These are phyloP conservation scores for Isichthys henryi DNA, from an alignment of 2,113 vertebrate genomes.

Conservation along the genomic window DNA sequence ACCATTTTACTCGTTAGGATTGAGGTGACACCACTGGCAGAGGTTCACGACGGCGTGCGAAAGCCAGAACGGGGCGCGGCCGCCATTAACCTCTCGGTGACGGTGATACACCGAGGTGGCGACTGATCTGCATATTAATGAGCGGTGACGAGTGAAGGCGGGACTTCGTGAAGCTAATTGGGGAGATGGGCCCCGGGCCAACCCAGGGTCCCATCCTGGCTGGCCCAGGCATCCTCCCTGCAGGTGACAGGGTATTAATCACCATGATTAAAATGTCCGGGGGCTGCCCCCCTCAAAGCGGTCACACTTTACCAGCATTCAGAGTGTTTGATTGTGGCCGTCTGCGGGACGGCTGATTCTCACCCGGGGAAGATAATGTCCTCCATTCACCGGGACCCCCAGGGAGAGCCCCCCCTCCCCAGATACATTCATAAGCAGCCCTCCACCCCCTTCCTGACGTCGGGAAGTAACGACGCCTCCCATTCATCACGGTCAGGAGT, in stretches of 20 bases:
- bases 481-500: slow-evolving; percentile 38
- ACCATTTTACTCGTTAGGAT: neutral
- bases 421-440: neutral
- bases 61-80: neutral
- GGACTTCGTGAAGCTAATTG: neutral
- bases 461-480: slow-evolving; percentile 41
- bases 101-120: neutral
- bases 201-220: neutral
- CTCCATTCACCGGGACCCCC: slow-evolving; percentile 4
- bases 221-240: slow-evolving; percentile 1
- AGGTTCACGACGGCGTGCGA: neutral
- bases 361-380: slow-evolving; percentile 15
- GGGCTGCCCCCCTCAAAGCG: neutral
- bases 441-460: slow-evolving; percentile 16
- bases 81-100: slow-evolving; percentile 15
- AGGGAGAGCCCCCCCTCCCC: neutral
- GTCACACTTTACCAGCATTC: slow-evolving; percentile 20
- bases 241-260: slow-evolving; percentile 27
- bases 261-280: slow-evolving; percentile 26
- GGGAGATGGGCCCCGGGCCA: neutral
- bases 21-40: neutral
- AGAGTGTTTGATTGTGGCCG: slow-evolving; percentile 22
- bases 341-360: slow-evolving; percentile 1
- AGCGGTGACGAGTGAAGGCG: neutral
- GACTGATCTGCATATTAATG: slow-evolving; percentile 25